Percentiles rank a stretch among this genome's conserved stretches.
Evolutionary conservation across 2,888 invertebrate species (phyloP).

Genomic region (Pandemis heparana): DNA sequence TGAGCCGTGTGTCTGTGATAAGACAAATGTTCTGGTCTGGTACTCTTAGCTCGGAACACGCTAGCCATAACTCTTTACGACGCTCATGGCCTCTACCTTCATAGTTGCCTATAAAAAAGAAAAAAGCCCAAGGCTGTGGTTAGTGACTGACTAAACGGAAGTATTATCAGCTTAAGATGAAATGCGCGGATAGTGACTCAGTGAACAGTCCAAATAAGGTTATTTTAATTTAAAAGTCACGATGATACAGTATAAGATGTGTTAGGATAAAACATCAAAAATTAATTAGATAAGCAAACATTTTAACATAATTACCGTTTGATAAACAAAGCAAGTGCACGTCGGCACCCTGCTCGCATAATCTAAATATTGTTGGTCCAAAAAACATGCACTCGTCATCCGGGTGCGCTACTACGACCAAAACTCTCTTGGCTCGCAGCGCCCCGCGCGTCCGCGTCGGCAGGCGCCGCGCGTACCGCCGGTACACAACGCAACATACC

Average conservation of each 20-base stretch:
- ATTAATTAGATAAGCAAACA: neutral
- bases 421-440: slow-evolving; percentile 85
- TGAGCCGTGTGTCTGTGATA: slow-evolving; percentile 89
- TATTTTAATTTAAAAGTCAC: neutral
- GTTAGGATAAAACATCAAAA: neutral
- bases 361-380: slow-evolving; percentile 93
- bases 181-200: too few relatives aligned
- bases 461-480: slow-evolving; percentile 80
- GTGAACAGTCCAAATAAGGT: too few relatives aligned
- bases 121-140: too few relatives aligned
- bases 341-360: slow-evolving; percentile 87
- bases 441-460: slow-evolving; percentile 81
- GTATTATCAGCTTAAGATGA: too few relatives aligned
- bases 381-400: slow-evolving; percentile 99
- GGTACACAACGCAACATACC: slow-evolving; percentile 81
- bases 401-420: slow-evolving; percentile 97
- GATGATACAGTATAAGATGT: neutral
- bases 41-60: slow-evolving; percentile 93
- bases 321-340: slow-evolving; percentile 95
- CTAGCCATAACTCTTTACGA: slow-evolving; percentile 92
- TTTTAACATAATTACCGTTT: slow-evolving; percentile 85
- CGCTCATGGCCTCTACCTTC: slow-evolving; percentile 87
- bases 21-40: slow-evolving; percentile 90
- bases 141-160: neutral
- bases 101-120: slow-evolving; percentile 85